Base-by-base conservation (phyloP, 2,113 vertebrate genomes). In the Agapornis roseicollis region DNA sequence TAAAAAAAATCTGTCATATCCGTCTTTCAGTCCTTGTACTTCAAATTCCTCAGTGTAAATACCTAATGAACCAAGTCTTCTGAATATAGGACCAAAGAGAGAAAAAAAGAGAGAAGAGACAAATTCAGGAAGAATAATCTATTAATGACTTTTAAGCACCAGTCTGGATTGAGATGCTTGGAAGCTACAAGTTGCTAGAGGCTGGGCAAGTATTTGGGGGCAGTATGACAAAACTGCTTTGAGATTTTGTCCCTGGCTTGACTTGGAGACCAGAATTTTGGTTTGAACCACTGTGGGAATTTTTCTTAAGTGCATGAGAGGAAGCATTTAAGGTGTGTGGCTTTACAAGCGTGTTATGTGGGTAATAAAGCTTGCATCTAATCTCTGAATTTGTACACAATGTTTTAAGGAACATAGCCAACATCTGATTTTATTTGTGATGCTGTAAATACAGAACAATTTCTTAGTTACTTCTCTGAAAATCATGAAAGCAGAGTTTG, bases 271-370 rank as follows among this genome's bases (percentile, higher is more conserved):
- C 39, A 66, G 22, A 35, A 14, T 56, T 84, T 77, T 42, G 3
- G 3, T 28, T 63, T 85, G 31, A 56, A 13, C 5, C 6, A 12
- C 2, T 72, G 0, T 53, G 13, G 3, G 12, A 29, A 6, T 25
- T 49, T 50, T 63, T 37, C 58, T 28, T 16, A 46, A 46, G 23
- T 14, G 8, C 5, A 1, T 25, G 16, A 44, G 8, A 52, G 25
- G 16, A 8, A 80, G 31, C 42, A 20, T 80, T 70, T 70, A 49
- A 72, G 19, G 41, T 47, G 4, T 24, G 13, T 15, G 80, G 27
- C 18, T 78, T 84, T 83, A 55, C 28, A 10, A 65, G 27, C 24
- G 11, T 28, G 8, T 63, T 80, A 71, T 6, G 7, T 4, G 11
- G 9, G 22, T 24, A 42, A 19, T 81, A 56, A 60, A 77, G 46